Conservation (phyloP, 2,797 vertebrate species). For the Hydrolagus colliei region DNA sequence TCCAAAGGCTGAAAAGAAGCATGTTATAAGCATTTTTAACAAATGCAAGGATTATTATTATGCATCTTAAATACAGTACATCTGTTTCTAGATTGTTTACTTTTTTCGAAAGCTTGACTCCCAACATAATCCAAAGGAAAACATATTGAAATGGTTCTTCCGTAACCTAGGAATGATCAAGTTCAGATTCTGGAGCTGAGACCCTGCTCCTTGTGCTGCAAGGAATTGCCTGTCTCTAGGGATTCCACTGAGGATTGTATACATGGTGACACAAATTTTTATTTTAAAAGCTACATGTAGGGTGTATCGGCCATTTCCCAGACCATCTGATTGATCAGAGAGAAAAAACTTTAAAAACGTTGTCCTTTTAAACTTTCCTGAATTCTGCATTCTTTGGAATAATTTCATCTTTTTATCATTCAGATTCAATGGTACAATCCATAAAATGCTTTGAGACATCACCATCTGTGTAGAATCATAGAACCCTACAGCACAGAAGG, state of each 20-base stretch:
- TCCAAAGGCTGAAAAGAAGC: too few species aligned
- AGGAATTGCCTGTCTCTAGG: neutral
- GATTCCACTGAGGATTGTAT: neutral
- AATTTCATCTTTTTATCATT: neutral
- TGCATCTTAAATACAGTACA: too few species aligned
- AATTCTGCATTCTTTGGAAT: too few species aligned
- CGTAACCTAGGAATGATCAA: neutral
- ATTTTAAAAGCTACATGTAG: neutral
- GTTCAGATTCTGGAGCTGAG: neutral
- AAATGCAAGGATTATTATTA: too few species aligned
- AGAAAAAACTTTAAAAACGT: neutral
- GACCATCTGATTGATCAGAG: neutral
- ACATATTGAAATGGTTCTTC: neutral
- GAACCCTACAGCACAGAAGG: too few species aligned
- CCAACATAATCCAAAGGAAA: neutral
- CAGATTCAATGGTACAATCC: neutral
- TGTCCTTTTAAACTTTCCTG: neutral
- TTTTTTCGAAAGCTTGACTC: neutral
- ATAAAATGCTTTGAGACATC: too few species aligned
- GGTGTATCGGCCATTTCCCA: neutral
- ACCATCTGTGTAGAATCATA: too few species aligned
- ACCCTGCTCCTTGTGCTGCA: neutral
- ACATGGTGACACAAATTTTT: neutral
- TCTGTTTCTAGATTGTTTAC: neutral
- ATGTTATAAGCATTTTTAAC: too few species aligned